phyloP scores from a whole-genome alignment of 2,888 invertebrate species.

The Pedicia rivosa region DNA sequence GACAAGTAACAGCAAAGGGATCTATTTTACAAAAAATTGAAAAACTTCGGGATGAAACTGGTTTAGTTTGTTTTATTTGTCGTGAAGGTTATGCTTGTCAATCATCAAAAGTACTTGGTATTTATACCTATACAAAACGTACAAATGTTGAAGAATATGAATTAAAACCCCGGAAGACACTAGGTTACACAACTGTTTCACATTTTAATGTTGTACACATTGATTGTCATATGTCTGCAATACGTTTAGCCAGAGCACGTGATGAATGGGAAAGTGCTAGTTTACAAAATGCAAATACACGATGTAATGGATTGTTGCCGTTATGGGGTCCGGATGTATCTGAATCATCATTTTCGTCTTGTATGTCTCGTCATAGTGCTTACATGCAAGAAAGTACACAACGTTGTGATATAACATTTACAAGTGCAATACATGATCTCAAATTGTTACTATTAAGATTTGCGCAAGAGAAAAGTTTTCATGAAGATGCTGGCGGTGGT shows the following conservation, averaged over 20 bases:
- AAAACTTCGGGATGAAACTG: constrained; percentile 89
- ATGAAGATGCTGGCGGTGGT: constrained; percentile 94
- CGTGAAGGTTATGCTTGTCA: constrained; percentile 95
- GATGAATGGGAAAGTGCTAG: constrained; percentile 99
- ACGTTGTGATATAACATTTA: constrained; percentile 29
- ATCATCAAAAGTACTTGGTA: constrained; percentile 82
- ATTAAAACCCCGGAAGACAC: constrained; percentile 70
- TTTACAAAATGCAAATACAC: constrained; percentile 93
- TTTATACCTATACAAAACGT: constrained; percentile 93
- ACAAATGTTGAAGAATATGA: constrained; percentile 90
- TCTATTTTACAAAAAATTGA: constrained; percentile 86
- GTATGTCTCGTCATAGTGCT: constrained; percentile 81
- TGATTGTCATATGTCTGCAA: constrained; percentile 96
- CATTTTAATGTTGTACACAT: constrained; percentile 98
- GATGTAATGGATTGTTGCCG: constrained; percentile 91
- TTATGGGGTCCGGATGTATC: constrained; percentile 93
- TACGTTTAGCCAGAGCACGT: constrained; percentile 53
- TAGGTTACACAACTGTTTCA: constrained; percentile 86
- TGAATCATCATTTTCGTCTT: constrained; percentile 84
- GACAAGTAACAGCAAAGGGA: constrained; percentile 86
- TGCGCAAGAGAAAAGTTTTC: constrained; percentile 88
- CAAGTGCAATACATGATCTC: constrained; percentile 67
- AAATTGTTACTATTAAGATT: constrained; percentile 79
- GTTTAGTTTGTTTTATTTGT: constrained; percentile 92
- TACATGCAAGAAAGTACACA: constrained; percentile 45